Evolutionary conservation across 2,113 vertebrate species (phyloP), one percentile per base, ranked within the genome.

Genomic region (Paradoxurus hermaphroditus): DNA sequence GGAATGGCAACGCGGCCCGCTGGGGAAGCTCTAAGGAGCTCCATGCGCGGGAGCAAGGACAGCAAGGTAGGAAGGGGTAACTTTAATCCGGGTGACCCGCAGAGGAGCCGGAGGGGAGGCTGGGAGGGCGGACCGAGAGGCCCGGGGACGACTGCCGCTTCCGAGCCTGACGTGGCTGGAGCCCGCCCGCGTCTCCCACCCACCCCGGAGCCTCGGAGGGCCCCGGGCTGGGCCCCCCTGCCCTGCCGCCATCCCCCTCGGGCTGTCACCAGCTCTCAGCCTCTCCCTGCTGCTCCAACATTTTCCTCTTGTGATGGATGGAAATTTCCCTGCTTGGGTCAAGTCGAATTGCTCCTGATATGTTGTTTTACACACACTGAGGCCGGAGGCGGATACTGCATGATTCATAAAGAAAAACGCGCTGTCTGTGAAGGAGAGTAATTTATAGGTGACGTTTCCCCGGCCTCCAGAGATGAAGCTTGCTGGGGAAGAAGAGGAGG

Each of bases 361-460:
- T 98, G 98, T 98, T 98, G 98, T 97, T 98, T 98, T 93, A 96
- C 83, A 97, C 98, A 78, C 96, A 63, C n/a, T 96, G 98, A 98
- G 98, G 95, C 97, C 91, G 96, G 98, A 98, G 98, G 98, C 92
- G 14, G 83, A 0, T 89, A 90, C 95, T 88, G 95, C 94, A 97
- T 97, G 98, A 98, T 98, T 98, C 98, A 98, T 94, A 98, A 98
- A 98, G 98, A 98, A 98, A 98, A 98, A 98, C 90, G 97, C 79
- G 36, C 98, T 96, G 96, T 63, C 95, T 98, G 98, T 92, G 96
- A 95, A 97, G 96, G 97, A 90, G 97, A 92, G 84, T 98, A 97
- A 98, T 98, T 98, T 97, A 98, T 92, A 97, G 98, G 97, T 70
- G 21, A 81, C 34, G 63, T 91, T 94, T 97, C 97, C 95, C 96